Evolutionary conservation across 1,140 invertebrate species (phyloP).

Genomic region (Nasonia giraulti): DNA sequence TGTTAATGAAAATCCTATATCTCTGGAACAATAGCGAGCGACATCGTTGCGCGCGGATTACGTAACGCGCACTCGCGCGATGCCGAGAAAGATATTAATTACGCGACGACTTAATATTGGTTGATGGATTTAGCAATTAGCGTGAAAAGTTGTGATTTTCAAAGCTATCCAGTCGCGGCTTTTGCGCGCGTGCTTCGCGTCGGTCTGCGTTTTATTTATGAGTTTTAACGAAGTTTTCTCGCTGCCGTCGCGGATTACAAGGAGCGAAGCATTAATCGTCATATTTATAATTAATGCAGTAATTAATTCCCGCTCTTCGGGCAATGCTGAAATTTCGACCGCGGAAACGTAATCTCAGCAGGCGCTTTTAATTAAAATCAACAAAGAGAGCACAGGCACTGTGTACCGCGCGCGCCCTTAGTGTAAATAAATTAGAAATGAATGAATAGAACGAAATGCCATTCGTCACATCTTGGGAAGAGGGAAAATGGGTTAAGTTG

Average conservation of each 20-base stretch:
- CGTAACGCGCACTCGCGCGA: background rate
- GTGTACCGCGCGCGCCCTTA: background rate
- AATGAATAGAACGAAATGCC: background rate
- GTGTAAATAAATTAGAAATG: background rate
- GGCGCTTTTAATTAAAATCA: background rate
- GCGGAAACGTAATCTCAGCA: too few species aligned
- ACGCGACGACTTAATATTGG: background rate
- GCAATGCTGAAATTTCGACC: too few species aligned
- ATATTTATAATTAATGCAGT: too few species aligned
- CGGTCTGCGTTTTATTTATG: too few species aligned
- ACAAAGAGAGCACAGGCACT: background rate
- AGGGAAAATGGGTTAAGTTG: background rate
- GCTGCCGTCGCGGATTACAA: too few species aligned
- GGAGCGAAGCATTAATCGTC: background rate
- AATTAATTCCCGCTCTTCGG: too few species aligned
- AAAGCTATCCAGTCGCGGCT: background rate
- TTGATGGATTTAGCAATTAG: background rate
- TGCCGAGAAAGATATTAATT: conserved; percentile 20
- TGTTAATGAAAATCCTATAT: conserved; percentile 47
- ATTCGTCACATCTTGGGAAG: background rate
- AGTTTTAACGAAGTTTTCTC: background rate
- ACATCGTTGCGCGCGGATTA: background rate
- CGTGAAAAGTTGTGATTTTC: background rate
- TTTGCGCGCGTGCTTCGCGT: too few species aligned
- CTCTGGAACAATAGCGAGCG: conserved; percentile 31